Conservation (phyloP, 1,140 invertebrate genomes). For the Caenorhabditis brenneri region DNA sequence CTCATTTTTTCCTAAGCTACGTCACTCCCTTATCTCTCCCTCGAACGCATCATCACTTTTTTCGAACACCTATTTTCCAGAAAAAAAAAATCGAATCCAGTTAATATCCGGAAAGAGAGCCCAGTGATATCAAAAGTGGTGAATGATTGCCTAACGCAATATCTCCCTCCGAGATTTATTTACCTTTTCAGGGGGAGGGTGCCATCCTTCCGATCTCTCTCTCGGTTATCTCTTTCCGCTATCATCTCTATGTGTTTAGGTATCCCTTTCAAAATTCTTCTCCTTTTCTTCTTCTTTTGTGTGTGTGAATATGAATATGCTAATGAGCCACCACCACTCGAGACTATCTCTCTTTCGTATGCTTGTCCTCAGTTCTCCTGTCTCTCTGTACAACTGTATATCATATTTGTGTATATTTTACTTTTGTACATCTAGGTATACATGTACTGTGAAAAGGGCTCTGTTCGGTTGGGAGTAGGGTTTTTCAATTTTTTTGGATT, state of each 20-base stretch:
- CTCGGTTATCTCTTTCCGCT: neutral
- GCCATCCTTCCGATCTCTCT: neutral
- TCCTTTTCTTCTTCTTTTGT: neutral
- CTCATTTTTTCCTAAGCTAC: no score
- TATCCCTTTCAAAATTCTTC: no score
- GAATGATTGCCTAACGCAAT: neutral
- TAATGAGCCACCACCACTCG: conserved; percentile 18
- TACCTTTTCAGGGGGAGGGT: neutral
- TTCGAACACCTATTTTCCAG: no score
- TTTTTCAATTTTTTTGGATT: no score
- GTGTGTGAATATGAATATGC: conserved; percentile 42
- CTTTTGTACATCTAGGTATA: no score
- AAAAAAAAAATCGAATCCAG: neutral
- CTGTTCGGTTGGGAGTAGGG: no score
- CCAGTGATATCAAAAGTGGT: neutral
- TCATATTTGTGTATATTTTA: no score
- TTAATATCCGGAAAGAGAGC: neutral
- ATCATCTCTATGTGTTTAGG: neutral
- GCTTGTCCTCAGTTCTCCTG: neutral
- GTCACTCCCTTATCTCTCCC: no score
- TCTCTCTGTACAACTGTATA: neutral
- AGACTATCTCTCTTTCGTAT: neutral
- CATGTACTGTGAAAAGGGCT: no score
- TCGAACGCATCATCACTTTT: no score
- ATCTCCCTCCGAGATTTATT: neutral